Conservation (phyloP, 2,113 vertebrate genomes). For the Pseudonaja textilis region DNA sequence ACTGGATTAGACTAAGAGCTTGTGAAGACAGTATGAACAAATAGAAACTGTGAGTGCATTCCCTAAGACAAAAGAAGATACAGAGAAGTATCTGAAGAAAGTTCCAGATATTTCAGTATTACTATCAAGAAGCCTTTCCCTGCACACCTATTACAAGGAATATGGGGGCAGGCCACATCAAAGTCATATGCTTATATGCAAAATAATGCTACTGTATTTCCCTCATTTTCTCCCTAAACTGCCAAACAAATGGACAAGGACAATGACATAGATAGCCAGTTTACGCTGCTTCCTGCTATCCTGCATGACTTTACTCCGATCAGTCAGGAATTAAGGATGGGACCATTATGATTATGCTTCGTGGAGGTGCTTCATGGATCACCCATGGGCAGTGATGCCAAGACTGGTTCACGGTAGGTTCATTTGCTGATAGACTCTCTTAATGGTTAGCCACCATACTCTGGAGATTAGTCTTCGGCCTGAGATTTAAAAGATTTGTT, state of each 20-base stretch:
- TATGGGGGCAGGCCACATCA: background rate
- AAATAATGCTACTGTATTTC: background rate
- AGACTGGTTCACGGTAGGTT: background rate
- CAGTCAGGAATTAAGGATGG: background rate
- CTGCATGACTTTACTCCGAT: background rate
- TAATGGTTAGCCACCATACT: background rate
- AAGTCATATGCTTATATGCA: background rate
- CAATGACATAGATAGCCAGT: background rate
- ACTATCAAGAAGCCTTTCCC: background rate
- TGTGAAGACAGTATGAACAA: background rate
- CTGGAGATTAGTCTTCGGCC: background rate
- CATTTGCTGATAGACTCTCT: background rate
- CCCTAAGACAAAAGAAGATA: background rate
- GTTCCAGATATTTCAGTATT: background rate
- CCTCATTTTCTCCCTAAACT: background rate
- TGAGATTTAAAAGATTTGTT: background rate
- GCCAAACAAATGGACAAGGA: background rate
- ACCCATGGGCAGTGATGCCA: background rate
- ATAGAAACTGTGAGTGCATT: background rate
- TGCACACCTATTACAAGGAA: background rate
- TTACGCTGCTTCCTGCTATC: background rate
- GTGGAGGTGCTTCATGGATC: background rate
- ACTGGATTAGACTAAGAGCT: background rate
- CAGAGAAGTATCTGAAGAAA: background rate
- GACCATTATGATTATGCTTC: background rate